Conservation (phyloP, 2,888 invertebrate species). For the Lochmaea crataegi region DNA sequence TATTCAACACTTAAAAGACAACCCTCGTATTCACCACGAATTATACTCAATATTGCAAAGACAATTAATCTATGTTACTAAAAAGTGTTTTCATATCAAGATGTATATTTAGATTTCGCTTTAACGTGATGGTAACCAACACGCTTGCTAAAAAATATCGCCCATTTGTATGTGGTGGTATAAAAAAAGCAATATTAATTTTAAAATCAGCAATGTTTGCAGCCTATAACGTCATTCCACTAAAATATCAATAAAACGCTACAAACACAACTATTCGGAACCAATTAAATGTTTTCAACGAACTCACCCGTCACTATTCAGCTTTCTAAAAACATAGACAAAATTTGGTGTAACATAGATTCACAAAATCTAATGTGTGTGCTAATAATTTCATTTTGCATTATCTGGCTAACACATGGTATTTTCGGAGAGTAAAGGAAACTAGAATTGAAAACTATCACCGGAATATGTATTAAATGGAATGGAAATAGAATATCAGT, state of each 20-base stretch:
- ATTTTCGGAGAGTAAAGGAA: too few species aligned
- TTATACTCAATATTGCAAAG: too few species aligned
- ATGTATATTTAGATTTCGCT: too few species aligned
- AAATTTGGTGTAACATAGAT: neutral
- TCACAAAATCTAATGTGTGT: neutral
- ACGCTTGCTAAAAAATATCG: neutral
- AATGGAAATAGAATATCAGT: too few species aligned
- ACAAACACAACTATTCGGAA: constrained; percentile 1
- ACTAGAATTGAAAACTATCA: too few species aligned
- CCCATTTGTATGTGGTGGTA: neutral
- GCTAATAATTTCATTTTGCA: neutral
- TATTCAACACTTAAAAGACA: too few species aligned
- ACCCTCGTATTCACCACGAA: too few species aligned
- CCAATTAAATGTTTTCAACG: neutral
- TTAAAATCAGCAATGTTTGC: neutral
- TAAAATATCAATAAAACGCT: constrained; percentile 4
- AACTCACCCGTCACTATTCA: constrained; percentile 20
- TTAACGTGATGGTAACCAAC: too few species aligned
- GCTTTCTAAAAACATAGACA: constrained; percentile 18
- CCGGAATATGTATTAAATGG: too few species aligned
- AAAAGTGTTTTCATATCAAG: too few species aligned
- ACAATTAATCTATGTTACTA: too few species aligned
- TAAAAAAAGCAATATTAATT: constrained; percentile 1
- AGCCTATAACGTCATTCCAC: neutral
- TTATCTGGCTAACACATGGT: too few species aligned